A percentile compares a stretch with the other conserved stretches of the same genome.
Conservation (phyloP, 2,797 vertebrate species). For the Rhinogobio ventralis region DNA sequence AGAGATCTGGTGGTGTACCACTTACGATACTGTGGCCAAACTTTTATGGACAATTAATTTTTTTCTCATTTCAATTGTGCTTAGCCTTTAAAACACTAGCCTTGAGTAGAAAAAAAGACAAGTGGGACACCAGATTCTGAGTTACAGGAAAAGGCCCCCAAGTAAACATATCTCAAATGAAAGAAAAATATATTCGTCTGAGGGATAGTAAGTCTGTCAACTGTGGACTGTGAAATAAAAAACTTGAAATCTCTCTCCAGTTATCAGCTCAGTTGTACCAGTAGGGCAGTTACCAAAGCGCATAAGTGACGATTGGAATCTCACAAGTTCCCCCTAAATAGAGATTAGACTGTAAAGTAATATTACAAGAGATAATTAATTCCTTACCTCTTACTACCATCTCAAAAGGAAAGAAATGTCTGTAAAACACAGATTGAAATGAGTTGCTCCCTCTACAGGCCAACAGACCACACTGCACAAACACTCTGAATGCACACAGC, state of each 20-base stretch:
- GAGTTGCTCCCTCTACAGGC: conserved; percentile 55
- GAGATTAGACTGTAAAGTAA: conserved; percentile 22
- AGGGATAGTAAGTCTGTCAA: conserved; percentile 9
- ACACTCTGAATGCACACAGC: background rate
- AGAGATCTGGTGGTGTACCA: conserved; percentile 78
- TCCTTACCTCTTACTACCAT: background rate
- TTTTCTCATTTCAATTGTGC: conserved; percentile 74
- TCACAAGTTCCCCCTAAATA: background rate
- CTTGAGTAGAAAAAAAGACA: conserved; percentile 24
- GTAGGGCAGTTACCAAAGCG: background rate
- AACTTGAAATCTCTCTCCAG: background rate
- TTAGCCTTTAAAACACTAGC: conserved; percentile 51
- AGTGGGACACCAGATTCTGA: conserved; percentile 28
- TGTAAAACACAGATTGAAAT: background rate
- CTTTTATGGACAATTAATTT: conserved; percentile 80
- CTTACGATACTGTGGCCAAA: conserved; percentile 79
- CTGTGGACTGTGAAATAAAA: background rate
- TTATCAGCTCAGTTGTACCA: background rate
- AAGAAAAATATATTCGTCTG: conserved; percentile 13
- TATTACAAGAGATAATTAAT: background rate
- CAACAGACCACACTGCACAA: conserved; percentile 14
- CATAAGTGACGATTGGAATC: background rate
- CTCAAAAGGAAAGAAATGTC: background rate
- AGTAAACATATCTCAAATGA: conserved; percentile 22
- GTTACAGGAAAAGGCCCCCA: conserved; percentile 29